Evolutionary conservation across 2,888 invertebrate genomes (phyloP), one percentile per base, ranked within the genome.

Genomic region (Camptogramma bilineatum): DNA sequence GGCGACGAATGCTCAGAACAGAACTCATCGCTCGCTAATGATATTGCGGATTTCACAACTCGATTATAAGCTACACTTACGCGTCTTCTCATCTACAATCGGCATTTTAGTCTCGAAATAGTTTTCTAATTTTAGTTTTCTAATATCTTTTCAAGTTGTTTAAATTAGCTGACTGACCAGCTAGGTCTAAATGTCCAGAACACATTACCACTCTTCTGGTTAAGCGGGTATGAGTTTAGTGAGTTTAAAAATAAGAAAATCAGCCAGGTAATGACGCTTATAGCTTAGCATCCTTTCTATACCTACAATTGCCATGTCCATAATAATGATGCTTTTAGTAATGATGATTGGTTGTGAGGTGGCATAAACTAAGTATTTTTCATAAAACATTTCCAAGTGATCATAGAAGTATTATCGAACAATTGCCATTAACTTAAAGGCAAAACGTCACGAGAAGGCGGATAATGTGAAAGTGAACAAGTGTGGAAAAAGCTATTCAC

Each of bases 1-100:
- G 50, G 62, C 72, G 68, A 72, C 73, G 70, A 74, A 78, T 73
- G 70, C 71, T 75, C 64, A 64, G 68, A 69, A 68, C 64, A 64
- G 68, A 69, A 68, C 68, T 76, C 73, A 61, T 65, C 65, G 61
- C 62, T 59, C 70, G 52, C 74, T 78, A 78, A 78, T 77, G 76
- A 77, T 73, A 69, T 73, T 70, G 70, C 68, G 70, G 75, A 72
- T 73, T 79, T 77, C 66, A 74, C 70, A 65, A 42, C 13, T 52
- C 57, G 42, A 54, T 67, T 63, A 48, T 56, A 44, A 44, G 7
- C 44, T 7, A 1, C n/a, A 44, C 17, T 44, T 44, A 17, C 13
- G 17, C 17, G n/a, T n/a, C n/a, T n/a, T n/a, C n/a, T n/a, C n/a
- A n/a, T 28, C 28, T 1, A 7, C 28, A 21, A 21, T 21, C 28